Evolutionary conservation across 2,113 vertebrate species (phyloP), one percentile per base, ranked within the genome.

Genomic region (Myocastor coypus): DNA sequence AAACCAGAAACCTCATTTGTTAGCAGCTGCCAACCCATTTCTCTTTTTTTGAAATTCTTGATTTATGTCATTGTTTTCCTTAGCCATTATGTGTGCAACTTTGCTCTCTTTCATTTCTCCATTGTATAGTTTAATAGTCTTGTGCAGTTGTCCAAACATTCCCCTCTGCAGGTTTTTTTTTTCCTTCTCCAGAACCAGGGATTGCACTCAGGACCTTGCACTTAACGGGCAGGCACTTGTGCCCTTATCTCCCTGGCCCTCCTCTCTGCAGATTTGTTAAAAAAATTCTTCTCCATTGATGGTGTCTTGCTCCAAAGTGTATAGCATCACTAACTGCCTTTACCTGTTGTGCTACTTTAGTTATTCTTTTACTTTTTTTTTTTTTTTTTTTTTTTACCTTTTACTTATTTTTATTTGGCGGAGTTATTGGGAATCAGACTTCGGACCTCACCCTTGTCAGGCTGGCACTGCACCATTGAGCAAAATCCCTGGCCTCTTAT

Each of bases 11-110:
- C 13, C 42, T 40, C 61, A 77, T 55, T 84, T 2, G 24, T 93
- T 55, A 55, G 68, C 46, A n/a, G 82, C 24, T 82, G 50, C 59
- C 73, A 66, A 32, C 37, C 34, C 17, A 83, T 78, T 94, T 83
- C 46, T 19, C 28, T 95, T 85, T 85, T 46, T 95, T 95, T 82
- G 28, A 83, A 28, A 64, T 83, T 86, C 73, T 83, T 81, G 26
- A 55, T 90, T 93, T 81, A n/a, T 7, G 26, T 63, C 11, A 34
- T 92, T 81, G 63, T 61, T 94, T 89, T 64, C 61, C 20, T 66
- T 91, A 68, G 46, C 64, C 46, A 32, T 28, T 90, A 83, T 11
- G 22, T 83, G 90, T 91, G 57, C 66, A 24, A 52, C 63, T 17
- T 89, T 94, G 30, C 55, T 5, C 19, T 52, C 30, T 89, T 87